Evolutionary conservation across 2,888 invertebrate species (phyloP).

Genomic region (Tortrix viridana): DNA sequence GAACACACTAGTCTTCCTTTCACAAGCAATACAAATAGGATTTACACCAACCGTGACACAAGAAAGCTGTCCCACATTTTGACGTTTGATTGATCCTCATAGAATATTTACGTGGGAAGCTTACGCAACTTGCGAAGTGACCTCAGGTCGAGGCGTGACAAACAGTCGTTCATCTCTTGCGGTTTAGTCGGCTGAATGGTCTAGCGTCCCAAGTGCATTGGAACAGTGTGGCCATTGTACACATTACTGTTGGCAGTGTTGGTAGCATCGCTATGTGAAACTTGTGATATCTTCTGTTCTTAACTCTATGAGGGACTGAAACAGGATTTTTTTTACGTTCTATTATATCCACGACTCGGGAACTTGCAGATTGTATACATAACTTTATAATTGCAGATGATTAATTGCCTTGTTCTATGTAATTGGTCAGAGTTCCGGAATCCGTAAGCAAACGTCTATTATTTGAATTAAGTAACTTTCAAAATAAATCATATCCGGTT

Average conservation of each 20-base stretch:
- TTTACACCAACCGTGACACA: constrained; percentile 1
- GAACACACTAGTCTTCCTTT: not conserved
- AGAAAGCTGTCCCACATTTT: constrained; percentile 25
- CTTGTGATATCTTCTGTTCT: too few species aligned
- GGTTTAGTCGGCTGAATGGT: constrained; percentile 15
- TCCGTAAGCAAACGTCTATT: too few species aligned
- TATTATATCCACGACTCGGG: too few species aligned
- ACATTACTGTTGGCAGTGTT: not conserved
- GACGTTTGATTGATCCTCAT: constrained; percentile 27
- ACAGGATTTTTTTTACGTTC: too few species aligned
- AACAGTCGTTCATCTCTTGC: constrained; percentile 24
- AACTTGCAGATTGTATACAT: too few species aligned
- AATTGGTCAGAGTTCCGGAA: too few species aligned
- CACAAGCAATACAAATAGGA: constrained; percentile 13
- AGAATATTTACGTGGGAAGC: constrained; percentile 25
- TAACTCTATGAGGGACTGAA: too few species aligned
- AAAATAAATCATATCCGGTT: too few species aligned
- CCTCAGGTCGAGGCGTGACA: constrained; percentile 31
- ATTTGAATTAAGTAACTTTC: too few species aligned
- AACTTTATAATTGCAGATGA: too few species aligned
- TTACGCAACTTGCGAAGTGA: constrained; percentile 21
- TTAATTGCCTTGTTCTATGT: too few species aligned
- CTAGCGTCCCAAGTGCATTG: constrained; percentile 16
- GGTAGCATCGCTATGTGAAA: too few species aligned
- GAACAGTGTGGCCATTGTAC: constrained; percentile 3